A percentile compares a stretch with the other conserved stretches of the same genome.
Evolutionary conservation across 2,797 vertebrate genomes (phyloP).

Genomic region (Rachycentron canadum): DNA sequence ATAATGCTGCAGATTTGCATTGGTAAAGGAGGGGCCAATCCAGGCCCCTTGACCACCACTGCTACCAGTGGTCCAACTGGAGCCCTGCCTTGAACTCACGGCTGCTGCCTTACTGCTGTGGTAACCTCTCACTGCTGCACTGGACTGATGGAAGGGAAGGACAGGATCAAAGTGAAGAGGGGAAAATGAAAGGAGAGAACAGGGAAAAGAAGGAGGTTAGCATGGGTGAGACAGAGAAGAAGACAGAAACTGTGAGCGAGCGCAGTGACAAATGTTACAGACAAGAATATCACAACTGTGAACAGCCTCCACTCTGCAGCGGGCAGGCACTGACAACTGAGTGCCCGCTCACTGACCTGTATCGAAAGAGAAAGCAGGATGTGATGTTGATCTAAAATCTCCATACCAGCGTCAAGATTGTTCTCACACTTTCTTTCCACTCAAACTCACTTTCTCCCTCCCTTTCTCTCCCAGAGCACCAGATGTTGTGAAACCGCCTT

Average conservation of each 20-base stretch:
- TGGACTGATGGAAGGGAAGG: conserved; percentile 82
- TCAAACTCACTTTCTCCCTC: conserved; percentile 36
- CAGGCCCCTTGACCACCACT: conserved; percentile 79
- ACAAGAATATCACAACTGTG: conserved; percentile 43
- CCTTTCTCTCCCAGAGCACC: conserved; percentile 43
- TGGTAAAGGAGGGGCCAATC: conserved; percentile 85
- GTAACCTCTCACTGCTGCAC: conserved; percentile 87
- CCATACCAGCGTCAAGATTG: conserved; percentile 65
- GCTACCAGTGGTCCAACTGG: conserved; percentile 84
- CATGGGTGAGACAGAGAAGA: conserved; percentile 14
- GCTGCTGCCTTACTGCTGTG: conserved; percentile 85
- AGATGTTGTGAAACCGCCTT: conserved; percentile 76
- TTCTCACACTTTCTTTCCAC: conserved; percentile 69
- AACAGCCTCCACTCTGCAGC: conserved; percentile 21
- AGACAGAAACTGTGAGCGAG: conserved; percentile 27
- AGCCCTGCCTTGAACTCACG: conserved; percentile 87
- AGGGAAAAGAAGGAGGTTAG: conserved; percentile 16
- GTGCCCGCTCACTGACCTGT: conserved; percentile 70
- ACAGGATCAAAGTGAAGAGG: neutral
- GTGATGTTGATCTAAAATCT: conserved; percentile 63
- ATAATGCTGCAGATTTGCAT: conserved; percentile 80
- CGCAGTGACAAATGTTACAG: conserved; percentile 50
- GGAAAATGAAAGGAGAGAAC: neutral
- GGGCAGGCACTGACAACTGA: conserved; percentile 61
- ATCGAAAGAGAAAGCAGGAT: conserved; percentile 51